Evolutionary conservation across 2,797 vertebrate species (phyloP).

Genomic region (Molothrus aeneus): DNA sequence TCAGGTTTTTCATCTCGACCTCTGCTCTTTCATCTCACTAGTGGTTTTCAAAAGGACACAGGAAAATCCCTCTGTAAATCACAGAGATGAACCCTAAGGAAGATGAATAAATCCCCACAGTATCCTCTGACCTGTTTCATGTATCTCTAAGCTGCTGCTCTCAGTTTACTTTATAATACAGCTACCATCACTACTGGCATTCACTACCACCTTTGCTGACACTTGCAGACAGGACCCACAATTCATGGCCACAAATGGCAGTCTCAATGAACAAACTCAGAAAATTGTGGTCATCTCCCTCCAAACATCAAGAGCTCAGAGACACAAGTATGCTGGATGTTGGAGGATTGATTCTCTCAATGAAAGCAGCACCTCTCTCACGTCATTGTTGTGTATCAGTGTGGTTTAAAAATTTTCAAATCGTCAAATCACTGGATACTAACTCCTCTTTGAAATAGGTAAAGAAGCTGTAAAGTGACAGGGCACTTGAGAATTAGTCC

Average conservation of each 20-base stretch:
- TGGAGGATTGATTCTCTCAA: not conserved
- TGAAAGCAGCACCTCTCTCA: not conserved
- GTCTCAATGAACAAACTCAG: not conserved
- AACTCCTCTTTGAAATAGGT: not conserved
- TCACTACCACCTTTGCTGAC: not conserved
- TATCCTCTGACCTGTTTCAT: not conserved
- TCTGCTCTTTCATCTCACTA: not conserved
- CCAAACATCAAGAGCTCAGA: not conserved
- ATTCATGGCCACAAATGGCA: not conserved
- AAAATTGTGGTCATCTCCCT: not conserved
- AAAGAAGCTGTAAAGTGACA: not conserved
- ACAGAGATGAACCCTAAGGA: not conserved
- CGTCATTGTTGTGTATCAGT: not conserved
- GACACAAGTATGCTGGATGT: rapidly evolving
- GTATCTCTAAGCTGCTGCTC: not conserved
- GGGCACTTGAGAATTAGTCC: not conserved
- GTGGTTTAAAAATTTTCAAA: not conserved
- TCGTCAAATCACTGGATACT: not conserved
- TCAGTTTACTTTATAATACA: not conserved
- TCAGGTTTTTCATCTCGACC: not conserved
- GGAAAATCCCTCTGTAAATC: not conserved
- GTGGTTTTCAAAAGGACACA: not conserved
- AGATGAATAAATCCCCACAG: not conserved
- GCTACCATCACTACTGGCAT: not conserved
- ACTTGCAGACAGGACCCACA: not conserved